Conservation (phyloP, 35 echinoderm and acorn worm species). For the Patiria miniata region DNA sequence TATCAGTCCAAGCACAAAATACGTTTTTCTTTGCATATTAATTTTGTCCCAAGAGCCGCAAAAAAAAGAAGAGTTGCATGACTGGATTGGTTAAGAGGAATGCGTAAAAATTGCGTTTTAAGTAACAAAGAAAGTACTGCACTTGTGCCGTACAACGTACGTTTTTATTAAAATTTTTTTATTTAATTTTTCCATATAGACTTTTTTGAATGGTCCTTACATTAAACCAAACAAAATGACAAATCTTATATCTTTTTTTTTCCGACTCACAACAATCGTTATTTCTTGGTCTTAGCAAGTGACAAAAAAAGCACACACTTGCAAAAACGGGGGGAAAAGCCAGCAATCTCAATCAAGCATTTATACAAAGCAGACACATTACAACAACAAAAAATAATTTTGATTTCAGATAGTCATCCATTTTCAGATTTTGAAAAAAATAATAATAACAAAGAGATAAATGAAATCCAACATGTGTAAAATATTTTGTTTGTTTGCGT, state of each 20-base stretch:
- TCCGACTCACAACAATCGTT: too few relatives aligned
- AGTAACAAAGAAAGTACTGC: constrained; percentile 17
- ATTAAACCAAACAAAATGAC: neutral
- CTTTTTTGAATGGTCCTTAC: constrained; percentile 2
- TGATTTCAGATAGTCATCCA: constrained; percentile 13
- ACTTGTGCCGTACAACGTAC: constrained; percentile 3
- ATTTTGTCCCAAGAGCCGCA: neutral
- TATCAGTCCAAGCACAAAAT: neutral
- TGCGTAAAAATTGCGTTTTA: constrained; percentile 27
- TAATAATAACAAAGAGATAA: too few relatives aligned
- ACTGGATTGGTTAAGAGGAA: constrained; percentile 4
- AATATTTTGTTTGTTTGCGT: neutral
- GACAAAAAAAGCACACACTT: neutral
- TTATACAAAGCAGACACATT: constrained; percentile 2
- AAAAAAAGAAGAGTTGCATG: neutral
- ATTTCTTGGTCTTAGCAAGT: too few relatives aligned
- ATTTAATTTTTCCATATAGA: neutral
- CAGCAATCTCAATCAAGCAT: constrained; percentile 9
- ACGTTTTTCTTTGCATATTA: constrained; percentile 16
- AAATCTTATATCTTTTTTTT: too few relatives aligned
- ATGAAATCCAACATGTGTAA: too few relatives aligned
- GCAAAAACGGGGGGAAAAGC: neutral
- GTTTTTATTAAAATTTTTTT: neutral
- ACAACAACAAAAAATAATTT: neutral
- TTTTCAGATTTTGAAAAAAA: neutral